A percentile compares a stretch with the other conserved stretches of the same genome.
Conservation (phyloP, 2,888 invertebrate genomes). For the Nephrotoma flavescens region DNA sequence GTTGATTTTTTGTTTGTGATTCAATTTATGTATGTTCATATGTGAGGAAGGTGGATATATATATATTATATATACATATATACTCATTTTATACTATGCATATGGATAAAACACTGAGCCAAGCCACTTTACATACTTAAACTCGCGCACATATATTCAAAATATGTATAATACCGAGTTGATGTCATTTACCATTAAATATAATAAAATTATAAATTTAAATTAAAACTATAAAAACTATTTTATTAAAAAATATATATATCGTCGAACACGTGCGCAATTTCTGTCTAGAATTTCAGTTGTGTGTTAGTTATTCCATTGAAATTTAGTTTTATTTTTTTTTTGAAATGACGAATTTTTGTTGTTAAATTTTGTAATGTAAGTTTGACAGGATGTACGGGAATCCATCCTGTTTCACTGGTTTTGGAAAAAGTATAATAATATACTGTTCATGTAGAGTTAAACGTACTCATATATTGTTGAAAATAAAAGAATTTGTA, state of each 20-base stretch:
- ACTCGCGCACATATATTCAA: not conserved
- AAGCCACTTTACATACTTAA: not conserved
- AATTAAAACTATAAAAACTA: conserved; percentile 1
- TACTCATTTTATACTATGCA: not conserved
- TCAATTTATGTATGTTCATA: not conserved
- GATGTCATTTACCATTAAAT: conserved; percentile 1
- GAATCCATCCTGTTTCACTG: conserved; percentile 1
- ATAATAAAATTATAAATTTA: conserved; percentile 3
- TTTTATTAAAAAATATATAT: not conserved
- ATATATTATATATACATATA: not conserved
- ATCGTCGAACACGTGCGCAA: conserved; percentile 12
- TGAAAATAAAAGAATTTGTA: not conserved
- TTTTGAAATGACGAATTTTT: not conserved
- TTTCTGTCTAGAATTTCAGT: conserved; percentile 11
- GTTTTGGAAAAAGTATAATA: not conserved
- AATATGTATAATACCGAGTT: not conserved
- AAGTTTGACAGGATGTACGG: conserved; percentile 2
- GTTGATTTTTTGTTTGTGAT: not conserved
- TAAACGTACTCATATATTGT: not conserved
- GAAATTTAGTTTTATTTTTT: not conserved
- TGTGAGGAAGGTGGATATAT: not conserved
- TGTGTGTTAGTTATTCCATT: conserved; percentile 7
- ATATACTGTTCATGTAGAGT: not conserved
- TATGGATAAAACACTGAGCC: not conserved
- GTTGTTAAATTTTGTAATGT: not conserved